Base-by-base conservation (phyloP, 1,140 invertebrate genomes). In the Cecropterus lyciades region DNA sequence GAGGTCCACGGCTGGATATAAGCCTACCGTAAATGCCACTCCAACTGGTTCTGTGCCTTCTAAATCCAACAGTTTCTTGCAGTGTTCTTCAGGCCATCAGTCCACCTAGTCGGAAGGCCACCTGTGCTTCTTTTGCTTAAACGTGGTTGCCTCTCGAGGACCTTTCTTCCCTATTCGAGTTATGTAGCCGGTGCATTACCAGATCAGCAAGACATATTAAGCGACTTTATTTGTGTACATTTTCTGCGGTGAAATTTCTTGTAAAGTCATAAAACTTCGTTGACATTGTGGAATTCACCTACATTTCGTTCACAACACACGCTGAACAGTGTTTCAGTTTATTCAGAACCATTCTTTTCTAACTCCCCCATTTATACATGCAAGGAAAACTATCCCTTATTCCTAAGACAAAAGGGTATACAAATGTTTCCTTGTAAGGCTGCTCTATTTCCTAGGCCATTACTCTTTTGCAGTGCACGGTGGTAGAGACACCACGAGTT, bases 381-480 rank as follows among this genome's bases (percentile, higher is more conserved):
- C 14, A 27, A 24, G 27, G 33, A 15, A 72, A 69, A 69, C 51
- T 64, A 55, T 46, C n/a, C 67, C 42, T 65, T 71, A 60, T 56
- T 52, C 7, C 27, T 56, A 5, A 40, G 56, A 51, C 20, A 33
- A 62, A 66, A 75, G 48, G 42, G 73, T 45, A 40, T 37, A 53
- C 49, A 73, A 59, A 69, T 60, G 46, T 59, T 67, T 43, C 30
- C 24, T 37, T 11, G 40, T 27, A 43, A 0, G 10, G 55, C n/a
- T 67, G 70, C 68, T 67, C 70, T 68, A 73, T 78, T 78, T 78
- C 70, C 70, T 57, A 10, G 52, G 60, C 53, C 70, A 75, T 75
- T 75, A 72, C 69, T 78, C 72, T 73, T 69, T 78, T 75, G 71
- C 73, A 63, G 67, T 65, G n/a, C 59, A 37, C 30, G 27, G 8